Conservation (phyloP, 2,113 vertebrate genomes). For the Muscicapa adusta region DNA sequence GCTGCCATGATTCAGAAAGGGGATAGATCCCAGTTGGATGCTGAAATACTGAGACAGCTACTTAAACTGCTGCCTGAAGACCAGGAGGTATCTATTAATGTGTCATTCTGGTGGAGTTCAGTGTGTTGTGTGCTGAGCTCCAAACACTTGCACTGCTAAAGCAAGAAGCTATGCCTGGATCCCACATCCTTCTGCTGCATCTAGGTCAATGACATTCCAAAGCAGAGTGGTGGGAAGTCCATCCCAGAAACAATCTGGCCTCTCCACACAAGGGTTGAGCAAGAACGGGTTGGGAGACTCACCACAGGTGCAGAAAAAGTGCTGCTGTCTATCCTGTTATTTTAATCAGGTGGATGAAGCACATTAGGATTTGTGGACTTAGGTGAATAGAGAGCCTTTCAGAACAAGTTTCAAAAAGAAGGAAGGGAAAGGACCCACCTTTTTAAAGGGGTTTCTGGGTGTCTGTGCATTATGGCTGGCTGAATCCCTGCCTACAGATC, state of each 20-base stretch:
- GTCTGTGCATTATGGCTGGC: background rate
- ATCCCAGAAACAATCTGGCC: background rate
- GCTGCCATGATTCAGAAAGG: conserved; percentile 81
- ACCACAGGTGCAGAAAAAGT: background rate
- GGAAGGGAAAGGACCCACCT: background rate
- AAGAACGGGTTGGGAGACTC: accelerated
- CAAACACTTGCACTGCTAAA: background rate
- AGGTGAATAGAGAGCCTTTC: background rate
- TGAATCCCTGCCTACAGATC: background rate
- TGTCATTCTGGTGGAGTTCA: background rate
- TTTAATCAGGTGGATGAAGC: background rate
- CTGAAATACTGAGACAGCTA: conserved; percentile 87
- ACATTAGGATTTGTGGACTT: background rate
- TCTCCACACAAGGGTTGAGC: background rate
- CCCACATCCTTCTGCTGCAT: background rate
- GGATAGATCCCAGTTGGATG: conserved; percentile 81
- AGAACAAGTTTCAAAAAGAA: background rate
- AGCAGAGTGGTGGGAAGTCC: background rate
- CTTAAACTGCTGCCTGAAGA: conserved; percentile 91
- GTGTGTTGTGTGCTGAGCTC: background rate
- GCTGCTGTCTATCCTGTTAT: background rate
- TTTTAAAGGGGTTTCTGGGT: background rate
- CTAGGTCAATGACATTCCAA: background rate
- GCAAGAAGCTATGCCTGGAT: background rate
- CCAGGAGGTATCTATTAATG: conserved; percentile 76